Evolutionary conservation across 2,888 invertebrate species (phyloP).

Genomic region (Macaria liturata): DNA sequence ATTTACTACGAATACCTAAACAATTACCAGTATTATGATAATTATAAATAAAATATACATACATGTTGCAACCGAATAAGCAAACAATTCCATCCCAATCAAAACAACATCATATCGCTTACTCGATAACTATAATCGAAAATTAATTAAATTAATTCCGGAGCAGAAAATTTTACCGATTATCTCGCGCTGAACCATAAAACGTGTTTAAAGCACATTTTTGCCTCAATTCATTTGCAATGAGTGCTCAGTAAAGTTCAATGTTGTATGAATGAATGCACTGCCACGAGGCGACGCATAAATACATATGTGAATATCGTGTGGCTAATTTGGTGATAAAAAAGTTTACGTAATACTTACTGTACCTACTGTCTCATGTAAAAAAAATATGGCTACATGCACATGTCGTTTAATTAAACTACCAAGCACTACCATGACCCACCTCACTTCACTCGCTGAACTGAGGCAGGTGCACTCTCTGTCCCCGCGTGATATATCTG

Average conservation of each 20-base stretch:
- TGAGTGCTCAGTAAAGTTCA: constrained; percentile 54
- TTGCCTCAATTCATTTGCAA: constrained; percentile 58
- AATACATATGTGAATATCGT: no score
- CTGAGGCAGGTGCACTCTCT: constrained; percentile 22
- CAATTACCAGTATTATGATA: no score
- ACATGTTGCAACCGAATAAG: neutral
- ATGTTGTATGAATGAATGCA: constrained; percentile 57
- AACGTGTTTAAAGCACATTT: constrained; percentile 57
- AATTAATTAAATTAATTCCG: constrained; percentile 56
- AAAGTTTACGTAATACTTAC: no score
- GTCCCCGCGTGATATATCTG: constrained; percentile 20
- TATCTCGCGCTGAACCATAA: constrained; percentile 58
- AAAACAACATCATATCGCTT: constrained; percentile 31
- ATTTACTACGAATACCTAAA: no score
- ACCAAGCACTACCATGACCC: neutral
- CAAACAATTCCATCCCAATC: constrained; percentile 34
- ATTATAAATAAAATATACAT: no score
- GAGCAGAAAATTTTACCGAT: constrained; percentile 49
- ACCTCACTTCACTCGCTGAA: constrained; percentile 2
- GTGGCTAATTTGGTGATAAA: no score
- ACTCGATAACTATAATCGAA: constrained; percentile 51
- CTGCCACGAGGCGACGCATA: constrained; percentile 28
- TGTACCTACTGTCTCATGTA: no score
- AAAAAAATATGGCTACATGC: no score
- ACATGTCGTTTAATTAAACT: no score